Conservation (phyloP, 2,797 vertebrate species). For the Tokudaia tokunoshimensis region DNA sequence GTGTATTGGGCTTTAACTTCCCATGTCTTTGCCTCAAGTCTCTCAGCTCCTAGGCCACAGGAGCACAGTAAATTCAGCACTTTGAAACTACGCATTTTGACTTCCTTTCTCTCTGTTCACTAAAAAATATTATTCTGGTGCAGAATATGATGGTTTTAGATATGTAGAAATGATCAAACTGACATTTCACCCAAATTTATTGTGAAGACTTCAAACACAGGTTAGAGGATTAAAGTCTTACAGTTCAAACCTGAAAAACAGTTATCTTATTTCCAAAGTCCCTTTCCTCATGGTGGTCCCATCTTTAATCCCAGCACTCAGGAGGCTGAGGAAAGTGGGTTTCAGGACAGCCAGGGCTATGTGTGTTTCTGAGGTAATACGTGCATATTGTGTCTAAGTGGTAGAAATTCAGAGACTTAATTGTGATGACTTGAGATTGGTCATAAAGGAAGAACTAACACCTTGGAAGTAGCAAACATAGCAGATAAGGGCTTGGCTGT, state of each 20-base stretch:
- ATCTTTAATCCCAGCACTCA: not conserved
- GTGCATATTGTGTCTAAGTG: not conserved
- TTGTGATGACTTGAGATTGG: slow-evolving; percentile 16
- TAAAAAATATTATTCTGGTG: slow-evolving; percentile 37
- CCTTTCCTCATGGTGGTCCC: not conserved
- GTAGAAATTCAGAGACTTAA: slow-evolving; percentile 12
- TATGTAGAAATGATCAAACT: slow-evolving; percentile 26
- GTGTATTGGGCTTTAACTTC: not conserved
- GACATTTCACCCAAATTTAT: not conserved
- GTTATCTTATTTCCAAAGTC: slow-evolving; percentile 26
- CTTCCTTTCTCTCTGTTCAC: slow-evolving; percentile 5
- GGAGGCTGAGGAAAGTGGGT: not conserved
- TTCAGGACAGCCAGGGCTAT: not conserved
- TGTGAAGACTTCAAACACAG: slow-evolving; percentile 13
- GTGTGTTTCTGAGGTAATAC: not conserved
- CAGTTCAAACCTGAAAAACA: slow-evolving; percentile 1
- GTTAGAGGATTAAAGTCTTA: slow-evolving; percentile 1
- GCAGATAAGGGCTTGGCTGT: not conserved
- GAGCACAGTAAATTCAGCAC: not conserved
- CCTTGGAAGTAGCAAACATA: not conserved
- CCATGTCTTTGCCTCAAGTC: not conserved
- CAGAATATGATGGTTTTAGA: slow-evolving; percentile 17
- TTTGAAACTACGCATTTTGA: not conserved
- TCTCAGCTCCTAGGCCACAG: not conserved
- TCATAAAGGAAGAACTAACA: not conserved